phyloP scores from a whole-genome alignment of 1,140 invertebrate genomes.

The Papilio glaucus region DNA sequence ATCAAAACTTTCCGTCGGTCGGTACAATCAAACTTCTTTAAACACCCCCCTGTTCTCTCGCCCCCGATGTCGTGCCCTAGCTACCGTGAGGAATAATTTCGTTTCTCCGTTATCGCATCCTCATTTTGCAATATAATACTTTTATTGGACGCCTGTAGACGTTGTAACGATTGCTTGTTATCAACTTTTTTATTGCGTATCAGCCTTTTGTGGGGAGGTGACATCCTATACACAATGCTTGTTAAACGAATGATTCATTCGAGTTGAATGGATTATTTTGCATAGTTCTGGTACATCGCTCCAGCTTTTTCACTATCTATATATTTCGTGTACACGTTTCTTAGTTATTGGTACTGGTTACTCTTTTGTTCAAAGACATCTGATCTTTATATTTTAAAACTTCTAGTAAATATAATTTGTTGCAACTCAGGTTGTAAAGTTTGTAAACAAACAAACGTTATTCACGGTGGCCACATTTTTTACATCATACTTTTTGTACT shows the following conservation, averaged over 20 bases:
- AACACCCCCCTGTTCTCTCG: slow-evolving; percentile 49
- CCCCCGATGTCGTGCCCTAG: slow-evolving; percentile 47
- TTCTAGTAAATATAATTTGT: too few species aligned
- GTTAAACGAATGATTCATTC: not conserved
- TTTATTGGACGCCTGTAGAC: slow-evolving; percentile 52
- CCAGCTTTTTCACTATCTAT: too few species aligned
- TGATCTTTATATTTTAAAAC: too few species aligned
- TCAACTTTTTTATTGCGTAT: slow-evolving; percentile 41
- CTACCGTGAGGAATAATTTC: slow-evolving; percentile 56
- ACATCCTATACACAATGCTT: not conserved
- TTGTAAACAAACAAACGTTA: too few species aligned
- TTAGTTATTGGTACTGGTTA: too few species aligned
- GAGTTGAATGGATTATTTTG: too few species aligned
- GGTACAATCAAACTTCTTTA: slow-evolving; percentile 78
- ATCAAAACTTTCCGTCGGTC: slow-evolving; percentile 67
- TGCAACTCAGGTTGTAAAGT: too few species aligned
- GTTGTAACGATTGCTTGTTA: slow-evolving; percentile 46
- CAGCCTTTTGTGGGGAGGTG: not conserved
- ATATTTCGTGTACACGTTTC: too few species aligned
- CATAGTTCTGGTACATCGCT: too few species aligned
- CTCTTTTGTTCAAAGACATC: too few species aligned
- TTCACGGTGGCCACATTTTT: too few species aligned
- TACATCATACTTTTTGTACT: too few species aligned
- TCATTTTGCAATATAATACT: slow-evolving; percentile 65
- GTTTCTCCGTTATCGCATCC: slow-evolving; percentile 61